These are phyloP conservation scores for Piprites chloris DNA, from an alignment of 2,113 vertebrate genomes.

Conservation along the genomic window DNA sequence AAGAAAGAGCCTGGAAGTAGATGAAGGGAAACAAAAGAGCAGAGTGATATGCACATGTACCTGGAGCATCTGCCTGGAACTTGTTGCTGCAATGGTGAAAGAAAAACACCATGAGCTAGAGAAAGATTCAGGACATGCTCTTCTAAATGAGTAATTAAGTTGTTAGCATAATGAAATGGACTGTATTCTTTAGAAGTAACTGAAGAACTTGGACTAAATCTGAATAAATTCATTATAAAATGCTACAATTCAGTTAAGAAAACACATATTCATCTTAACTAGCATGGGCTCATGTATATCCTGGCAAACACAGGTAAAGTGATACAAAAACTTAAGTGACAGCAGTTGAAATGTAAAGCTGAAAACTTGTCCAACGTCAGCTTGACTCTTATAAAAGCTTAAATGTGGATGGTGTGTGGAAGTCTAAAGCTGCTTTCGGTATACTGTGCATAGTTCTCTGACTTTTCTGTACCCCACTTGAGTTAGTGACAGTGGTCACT, in stretches of 20 bases:
- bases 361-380: neutral
- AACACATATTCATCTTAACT: constrained; percentile 27
- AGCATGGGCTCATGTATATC: neutral
- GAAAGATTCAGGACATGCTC: neutral
- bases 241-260: constrained; percentile 36
- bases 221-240: constrained; percentile 27
- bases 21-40: neutral
- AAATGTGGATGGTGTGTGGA: neutral
- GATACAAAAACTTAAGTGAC: constrained; percentile 41
- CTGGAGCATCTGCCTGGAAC: neutral
- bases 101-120: neutral
- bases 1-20: accelerated
- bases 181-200: neutral
- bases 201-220: constrained; percentile 13
- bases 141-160: neutral
- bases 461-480: neutral
- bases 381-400: neutral
- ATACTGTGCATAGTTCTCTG: neutral
- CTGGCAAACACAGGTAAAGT: constrained; percentile 12
- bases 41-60: neutral
- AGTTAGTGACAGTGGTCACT: accelerated
- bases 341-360: constrained; percentile 51
- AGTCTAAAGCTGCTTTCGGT: neutral
- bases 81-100: neutral
- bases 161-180: neutral